phyloP scores from a whole-genome alignment of 1,140 invertebrate species.

The Nebria ingens region DNA sequence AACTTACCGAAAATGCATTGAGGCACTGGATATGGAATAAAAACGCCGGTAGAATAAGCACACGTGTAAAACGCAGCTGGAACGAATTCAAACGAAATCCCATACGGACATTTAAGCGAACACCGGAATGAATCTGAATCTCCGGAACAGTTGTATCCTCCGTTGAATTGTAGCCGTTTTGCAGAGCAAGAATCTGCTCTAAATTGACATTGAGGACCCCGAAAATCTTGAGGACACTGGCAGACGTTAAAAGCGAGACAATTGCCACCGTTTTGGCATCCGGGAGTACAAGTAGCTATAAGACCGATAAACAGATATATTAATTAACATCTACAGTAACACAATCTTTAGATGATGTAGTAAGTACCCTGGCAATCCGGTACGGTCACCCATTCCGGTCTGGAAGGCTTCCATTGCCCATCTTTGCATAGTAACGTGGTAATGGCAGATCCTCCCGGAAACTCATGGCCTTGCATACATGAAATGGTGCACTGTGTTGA shows the following conservation, averaged over 20 bases:
- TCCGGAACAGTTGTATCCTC: constrained; percentile 57
- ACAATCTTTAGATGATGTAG: too few species aligned
- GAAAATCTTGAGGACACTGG: constrained; percentile 59
- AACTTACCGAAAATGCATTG: constrained; percentile 47
- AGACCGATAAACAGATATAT: constrained; percentile 17
- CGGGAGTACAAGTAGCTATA: constrained; percentile 58
- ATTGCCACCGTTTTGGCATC: constrained; percentile 63
- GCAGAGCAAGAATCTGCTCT: constrained; percentile 46
- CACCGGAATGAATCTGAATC: constrained; percentile 49
- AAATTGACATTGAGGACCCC: constrained; percentile 66
- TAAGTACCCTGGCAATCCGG: constrained; percentile 56
- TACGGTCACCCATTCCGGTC: constrained; percentile 44
- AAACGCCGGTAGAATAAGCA: constrained; percentile 52
- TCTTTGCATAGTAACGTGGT: constrained; percentile 50
- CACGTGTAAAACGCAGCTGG: constrained; percentile 57
- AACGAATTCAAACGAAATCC: constrained; percentile 46
- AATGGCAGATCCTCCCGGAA: constrained; percentile 51
- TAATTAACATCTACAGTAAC: constrained; percentile 9
- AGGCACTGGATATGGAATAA: constrained; percentile 58
- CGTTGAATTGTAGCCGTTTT: constrained; percentile 59
- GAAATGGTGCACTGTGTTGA: constrained; percentile 53
- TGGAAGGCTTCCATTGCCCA: constrained; percentile 50
- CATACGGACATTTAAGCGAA: constrained; percentile 51
- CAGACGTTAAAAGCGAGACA: constrained; percentile 66
- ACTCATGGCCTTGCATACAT: constrained; percentile 50